These are phyloP conservation scores for Achatina immaculata DNA, from an alignment of 1,140 invertebrate genomes.

Conservation along the genomic window DNA sequence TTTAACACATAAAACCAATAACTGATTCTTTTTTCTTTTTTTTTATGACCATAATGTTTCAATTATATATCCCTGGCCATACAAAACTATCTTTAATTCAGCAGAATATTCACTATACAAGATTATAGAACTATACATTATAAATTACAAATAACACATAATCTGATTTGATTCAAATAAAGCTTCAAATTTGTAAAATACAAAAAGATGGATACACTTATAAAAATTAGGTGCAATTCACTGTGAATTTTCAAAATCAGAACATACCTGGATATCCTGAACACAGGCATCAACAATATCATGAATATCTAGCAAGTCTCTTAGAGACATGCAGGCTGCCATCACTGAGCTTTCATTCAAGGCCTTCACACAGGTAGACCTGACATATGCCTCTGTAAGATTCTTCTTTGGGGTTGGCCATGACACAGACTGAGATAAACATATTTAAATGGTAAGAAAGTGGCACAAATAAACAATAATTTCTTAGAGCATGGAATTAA, in stretches of 20 bases:
- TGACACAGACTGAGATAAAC: not conserved
- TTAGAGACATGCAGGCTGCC: conserved; percentile 29
- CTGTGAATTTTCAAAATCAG: not conserved
- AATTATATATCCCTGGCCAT: no score
- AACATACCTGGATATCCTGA: conserved; percentile 6
- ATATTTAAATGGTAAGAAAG: not conserved
- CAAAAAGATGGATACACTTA: no score
- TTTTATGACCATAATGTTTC: no score
- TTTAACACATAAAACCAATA: no score
- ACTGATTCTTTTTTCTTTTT: no score
- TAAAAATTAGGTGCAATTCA: not conserved
- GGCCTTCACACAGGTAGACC: conserved; percentile 38
- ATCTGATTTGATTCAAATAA: no score
- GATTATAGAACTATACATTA: not conserved
- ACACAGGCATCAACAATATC: conserved; percentile 31
- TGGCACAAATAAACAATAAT: no score
- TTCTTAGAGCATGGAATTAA: no score
- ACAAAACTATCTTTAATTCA: no score
- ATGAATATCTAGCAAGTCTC: conserved; percentile 11
- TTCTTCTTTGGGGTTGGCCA: conserved; percentile 17
- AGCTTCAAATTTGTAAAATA: no score
- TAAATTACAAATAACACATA: no score
- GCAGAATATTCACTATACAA: no score
- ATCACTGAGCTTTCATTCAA: conserved; percentile 35
- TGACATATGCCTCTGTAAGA: conserved; percentile 42